Evolutionary conservation across 2,113 vertebrate species (phyloP), one percentile per base, ranked within the genome.

Genomic region (Rhagologus leucostigma): DNA sequence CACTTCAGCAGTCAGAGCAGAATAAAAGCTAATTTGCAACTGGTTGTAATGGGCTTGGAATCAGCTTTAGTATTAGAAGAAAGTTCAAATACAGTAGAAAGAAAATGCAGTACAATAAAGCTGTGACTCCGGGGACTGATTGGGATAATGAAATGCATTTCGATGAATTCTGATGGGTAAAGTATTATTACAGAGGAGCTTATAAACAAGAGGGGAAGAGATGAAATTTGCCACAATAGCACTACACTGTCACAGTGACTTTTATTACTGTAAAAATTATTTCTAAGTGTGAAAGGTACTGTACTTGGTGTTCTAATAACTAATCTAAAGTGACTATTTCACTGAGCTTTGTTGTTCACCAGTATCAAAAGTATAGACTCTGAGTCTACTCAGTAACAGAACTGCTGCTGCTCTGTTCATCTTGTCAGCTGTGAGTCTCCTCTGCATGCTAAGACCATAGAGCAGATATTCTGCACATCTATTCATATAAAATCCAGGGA

Each of bases 61-160:
- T 97, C 91, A 93, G 70, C 56, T 96, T 96, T 89, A 91, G 89
- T 83, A 90, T 95, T 94, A 93, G 90, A 78, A 96, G 75, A 95
- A 96, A 96, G 80, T 87, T 97, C 88, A 97, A 96, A 97, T 91
- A 62, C 60, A 86, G 93, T 92, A 92, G 89, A 87, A 97, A 97
- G 65, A 42, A 90, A 97, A 90, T 95, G 49, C 89, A 95, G 90
- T 96, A 96, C 86, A 97, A 95, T 97, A 94, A 95, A 96, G 87
- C 78, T 96, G n/a, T 96, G 91, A 95, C 95, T 95, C 89, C 74
- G 50, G 87, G 93, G 87, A 89, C 65, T 96, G 95, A 87, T 86
- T 97, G 93, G 90, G 59, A 96, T 97, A 97, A 96, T 97, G 95
- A 97, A 97, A 96, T 95, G 89, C 91, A 96, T 95, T 93, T 93